These are phyloP conservation scores for Dendrophyllia cribrosa DNA, from an alignment of 64 coral and sea anemone genomes.

Conservation along the genomic window DNA sequence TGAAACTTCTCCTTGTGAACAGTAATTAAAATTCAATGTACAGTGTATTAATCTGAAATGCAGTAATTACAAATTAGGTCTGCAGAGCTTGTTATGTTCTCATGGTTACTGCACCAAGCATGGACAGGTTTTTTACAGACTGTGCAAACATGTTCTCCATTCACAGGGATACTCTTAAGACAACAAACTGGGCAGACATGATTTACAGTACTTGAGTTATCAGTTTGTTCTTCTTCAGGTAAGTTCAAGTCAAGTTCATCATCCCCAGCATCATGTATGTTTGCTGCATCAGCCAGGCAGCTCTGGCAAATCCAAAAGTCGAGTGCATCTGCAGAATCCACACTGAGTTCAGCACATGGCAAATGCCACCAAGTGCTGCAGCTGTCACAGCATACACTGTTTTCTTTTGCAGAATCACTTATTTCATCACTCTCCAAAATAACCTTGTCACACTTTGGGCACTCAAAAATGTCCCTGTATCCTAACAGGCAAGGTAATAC, in stretches of 20 bases:
- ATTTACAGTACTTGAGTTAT: not conserved
- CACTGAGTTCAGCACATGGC: slow-evolving; percentile 66
- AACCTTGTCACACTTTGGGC: slow-evolving; percentile 50
- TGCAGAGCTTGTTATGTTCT: slow-evolving; percentile 15
- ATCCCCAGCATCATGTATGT: not conserved
- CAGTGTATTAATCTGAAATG: slow-evolving; percentile 12
- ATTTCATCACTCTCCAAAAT: slow-evolving; percentile 55
- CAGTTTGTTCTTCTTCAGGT: not conserved
- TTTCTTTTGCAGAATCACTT: slow-evolving; percentile 24
- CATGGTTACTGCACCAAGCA: slow-evolving; percentile 66
- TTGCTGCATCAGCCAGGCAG: slow-evolving; percentile 38
- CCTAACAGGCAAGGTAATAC: not conserved
- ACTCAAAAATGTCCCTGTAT: slow-evolving; percentile 25
- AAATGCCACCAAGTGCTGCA: slow-evolving; percentile 56
- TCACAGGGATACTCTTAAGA: not conserved
- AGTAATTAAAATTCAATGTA: slow-evolving; percentile 14
- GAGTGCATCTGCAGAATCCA: not conserved
- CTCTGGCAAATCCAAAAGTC: not conserved
- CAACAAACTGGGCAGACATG: slow-evolving; percentile 4
- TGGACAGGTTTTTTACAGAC: no score
- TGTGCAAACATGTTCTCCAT: not conserved
- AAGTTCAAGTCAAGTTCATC: not conserved
- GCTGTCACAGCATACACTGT: slow-evolving; percentile 10
- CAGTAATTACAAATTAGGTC: slow-evolving; percentile 12
- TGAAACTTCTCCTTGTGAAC: slow-evolving; percentile 11